Evolutionary conservation across 2,888 invertebrate genomes (phyloP).

Genomic region (Acleris holmiana): DNA sequence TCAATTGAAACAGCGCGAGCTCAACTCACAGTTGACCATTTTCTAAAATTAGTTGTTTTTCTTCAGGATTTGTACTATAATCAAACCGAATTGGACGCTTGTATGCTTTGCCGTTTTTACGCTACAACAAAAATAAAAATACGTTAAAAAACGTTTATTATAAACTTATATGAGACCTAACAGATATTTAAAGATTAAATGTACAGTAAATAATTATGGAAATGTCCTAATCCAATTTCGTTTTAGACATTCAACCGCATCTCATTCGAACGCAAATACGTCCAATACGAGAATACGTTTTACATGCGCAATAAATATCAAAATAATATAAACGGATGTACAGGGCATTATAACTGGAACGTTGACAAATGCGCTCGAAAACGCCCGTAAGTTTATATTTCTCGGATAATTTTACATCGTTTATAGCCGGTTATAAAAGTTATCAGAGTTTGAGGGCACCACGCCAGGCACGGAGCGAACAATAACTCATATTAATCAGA

Average conservation of each 20-base stretch:
- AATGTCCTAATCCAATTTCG: slow-evolving; percentile 52
- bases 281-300: slow-evolving; percentile 50
- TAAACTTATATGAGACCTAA: neutral
- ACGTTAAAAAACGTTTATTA: no score
- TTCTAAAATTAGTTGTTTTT: no score
- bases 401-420: slow-evolving; percentile 7
- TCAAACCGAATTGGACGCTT: no score
- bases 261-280: slow-evolving; percentile 65
- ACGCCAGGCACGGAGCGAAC: slow-evolving; percentile 7
- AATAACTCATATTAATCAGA: slow-evolving; percentile 36
- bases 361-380: slow-evolving; percentile 23
- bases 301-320: slow-evolving; percentile 55
- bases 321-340: slow-evolving; percentile 43
- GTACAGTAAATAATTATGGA: slow-evolving; percentile 43
- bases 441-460: slow-evolving; percentile 2
- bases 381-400: slow-evolving; percentile 7
- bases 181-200: neutral
- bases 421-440: slow-evolving; percentile 11
- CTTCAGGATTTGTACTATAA: no score
- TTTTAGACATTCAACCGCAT: slow-evolving; percentile 55
- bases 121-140: no score
- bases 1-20: no score
- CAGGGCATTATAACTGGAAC: slow-evolving; percentile 20
- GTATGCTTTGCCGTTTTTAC: no score
- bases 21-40: no score